A percentile compares a stretch with the other conserved stretches of the same genome.
Conservation (phyloP, 2,797 vertebrate genomes). For the Eremophila alpestris region DNA sequence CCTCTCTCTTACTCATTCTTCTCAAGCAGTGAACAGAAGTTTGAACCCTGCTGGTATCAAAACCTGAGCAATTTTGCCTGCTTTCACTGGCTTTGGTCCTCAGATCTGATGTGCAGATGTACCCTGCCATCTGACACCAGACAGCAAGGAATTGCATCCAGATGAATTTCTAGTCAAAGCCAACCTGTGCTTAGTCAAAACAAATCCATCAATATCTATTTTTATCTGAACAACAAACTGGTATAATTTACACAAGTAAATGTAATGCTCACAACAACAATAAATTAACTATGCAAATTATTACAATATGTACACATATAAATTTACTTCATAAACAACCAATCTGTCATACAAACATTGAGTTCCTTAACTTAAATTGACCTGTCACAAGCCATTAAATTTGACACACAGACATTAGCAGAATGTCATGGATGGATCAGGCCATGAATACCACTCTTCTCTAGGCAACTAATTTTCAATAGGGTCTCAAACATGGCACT, state of each 20-base stretch:
- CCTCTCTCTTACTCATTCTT: background rate
- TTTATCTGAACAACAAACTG: conserved; percentile 13
- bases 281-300: conserved; percentile 38
- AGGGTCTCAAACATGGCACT: background rate
- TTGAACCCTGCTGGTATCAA: background rate
- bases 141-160: background rate
- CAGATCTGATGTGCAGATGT: background rate
- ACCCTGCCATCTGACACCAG: background rate
- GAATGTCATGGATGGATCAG: background rate
- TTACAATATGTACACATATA: conserved; percentile 24
- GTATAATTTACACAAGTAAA: conserved; percentile 32
- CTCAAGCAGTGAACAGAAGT: background rate
- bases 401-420: background rate
- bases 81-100: background rate
- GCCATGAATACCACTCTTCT: background rate
- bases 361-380: conserved; percentile 12
- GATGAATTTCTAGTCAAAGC: background rate
- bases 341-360: background rate
- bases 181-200: conserved; percentile 11
- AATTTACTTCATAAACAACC: conserved; percentile 30
- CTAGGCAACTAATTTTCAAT: background rate
- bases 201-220: conserved; percentile 32
- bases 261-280: conserved; percentile 15
- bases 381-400: conserved; percentile 29
- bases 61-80: background rate